Percentiles rank a stretch among this genome's conserved stretches.
Conservation (phyloP, 2,888 invertebrate species). For the Yponomeuta cagnagella region DNA sequence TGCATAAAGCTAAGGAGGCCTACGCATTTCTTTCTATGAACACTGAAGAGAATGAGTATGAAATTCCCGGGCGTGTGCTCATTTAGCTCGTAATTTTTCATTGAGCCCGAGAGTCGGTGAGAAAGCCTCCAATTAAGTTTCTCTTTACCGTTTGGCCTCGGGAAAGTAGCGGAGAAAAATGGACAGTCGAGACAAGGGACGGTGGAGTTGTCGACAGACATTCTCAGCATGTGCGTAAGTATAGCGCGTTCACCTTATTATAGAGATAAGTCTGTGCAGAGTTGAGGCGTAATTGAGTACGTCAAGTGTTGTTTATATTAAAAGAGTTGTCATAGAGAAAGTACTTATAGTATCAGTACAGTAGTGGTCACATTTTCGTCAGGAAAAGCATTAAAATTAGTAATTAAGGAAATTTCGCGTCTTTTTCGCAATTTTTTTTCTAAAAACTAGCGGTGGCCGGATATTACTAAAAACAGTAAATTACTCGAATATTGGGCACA, state of each 20-base stretch:
- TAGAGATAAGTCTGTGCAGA: not conserved
- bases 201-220: slow-evolving; percentile 37
- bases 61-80: slow-evolving; percentile 70
- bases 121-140: slow-evolving; percentile 75
- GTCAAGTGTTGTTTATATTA: not conserved
- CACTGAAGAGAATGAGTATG: slow-evolving; percentile 52
- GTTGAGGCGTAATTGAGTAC: not conserved
- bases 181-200: slow-evolving; percentile 63
- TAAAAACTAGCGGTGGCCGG: too few relatives aligned
- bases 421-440: too few relatives aligned
- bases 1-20: slow-evolving; percentile 29
- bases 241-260: not conserved
- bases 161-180: slow-evolving; percentile 66
- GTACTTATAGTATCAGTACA: too few relatives aligned
- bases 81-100: slow-evolving; percentile 75
- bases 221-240: slow-evolving; percentile 15
- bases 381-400: too few relatives aligned
- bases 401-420: too few relatives aligned
- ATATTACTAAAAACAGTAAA: too few relatives aligned
- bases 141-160: slow-evolving; percentile 66
- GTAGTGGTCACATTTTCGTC: too few relatives aligned
- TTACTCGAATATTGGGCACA: too few relatives aligned
- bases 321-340: too few relatives aligned
- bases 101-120: slow-evolving; percentile 68
- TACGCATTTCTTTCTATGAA: slow-evolving; percentile 53